These are phyloP conservation scores for Carassius auratus DNA, from an alignment of 2,113 vertebrate genomes.

Conservation along the genomic window DNA sequence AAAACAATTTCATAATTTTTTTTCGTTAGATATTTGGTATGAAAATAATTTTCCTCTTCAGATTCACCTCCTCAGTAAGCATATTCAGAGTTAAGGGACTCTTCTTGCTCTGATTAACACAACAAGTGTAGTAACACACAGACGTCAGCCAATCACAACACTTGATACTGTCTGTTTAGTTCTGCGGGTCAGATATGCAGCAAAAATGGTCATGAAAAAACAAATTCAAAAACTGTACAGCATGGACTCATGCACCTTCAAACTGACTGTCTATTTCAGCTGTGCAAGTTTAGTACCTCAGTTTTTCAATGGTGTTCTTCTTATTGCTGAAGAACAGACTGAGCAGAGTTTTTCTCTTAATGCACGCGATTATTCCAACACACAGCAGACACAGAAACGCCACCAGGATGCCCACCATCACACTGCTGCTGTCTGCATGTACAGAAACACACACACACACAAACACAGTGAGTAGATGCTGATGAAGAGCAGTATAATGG, in stretches of 20 bases:
- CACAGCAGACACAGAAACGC: slow-evolving; percentile 80
- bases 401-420: slow-evolving; percentile 81
- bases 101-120: background rate
- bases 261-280: background rate
- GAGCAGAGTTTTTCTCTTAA: slow-evolving; percentile 86
- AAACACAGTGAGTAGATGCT: background rate
- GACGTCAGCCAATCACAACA: background rate
- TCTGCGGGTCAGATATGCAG: background rate
- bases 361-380: slow-evolving; percentile 78
- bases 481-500: background rate
- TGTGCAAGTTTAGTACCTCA: slow-evolving; percentile 77
- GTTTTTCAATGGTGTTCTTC: slow-evolving; percentile 88
- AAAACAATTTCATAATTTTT: background rate
- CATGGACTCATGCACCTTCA: background rate
- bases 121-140: background rate
- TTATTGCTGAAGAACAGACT: slow-evolving; percentile 83
- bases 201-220: background rate
- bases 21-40: background rate
- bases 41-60: background rate
- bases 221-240: background rate
- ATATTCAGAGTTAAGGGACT: background rate
- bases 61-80: background rate
- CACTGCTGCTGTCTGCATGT: slow-evolving; percentile 79
- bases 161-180: background rate
- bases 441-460: background rate